A percentile compares a stretch with the other conserved stretches of the same genome.
phyloP scores from a whole-genome alignment of 2,797 vertebrate genomes.

The Fratercula arctica region DNA sequence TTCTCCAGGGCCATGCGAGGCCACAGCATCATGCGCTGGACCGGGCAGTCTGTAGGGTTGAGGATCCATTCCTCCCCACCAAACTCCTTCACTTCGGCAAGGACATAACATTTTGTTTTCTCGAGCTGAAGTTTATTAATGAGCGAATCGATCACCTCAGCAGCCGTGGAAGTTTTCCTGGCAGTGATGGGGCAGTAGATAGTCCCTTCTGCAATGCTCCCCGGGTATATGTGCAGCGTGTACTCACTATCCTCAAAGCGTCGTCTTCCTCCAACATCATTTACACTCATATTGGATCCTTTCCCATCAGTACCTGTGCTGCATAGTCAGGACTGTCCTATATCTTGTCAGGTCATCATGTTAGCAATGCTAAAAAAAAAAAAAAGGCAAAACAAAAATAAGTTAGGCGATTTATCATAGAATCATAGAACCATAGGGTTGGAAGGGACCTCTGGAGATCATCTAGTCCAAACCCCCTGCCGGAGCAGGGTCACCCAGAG shows the following conservation, averaged over 20 bases:
- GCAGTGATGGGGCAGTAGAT: slow-evolving; percentile 96
- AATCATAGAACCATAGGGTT: too few species aligned
- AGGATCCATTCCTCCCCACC: slow-evolving; percentile 99
- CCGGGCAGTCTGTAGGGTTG: slow-evolving; percentile 94
- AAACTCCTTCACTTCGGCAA: slow-evolving; percentile 98
- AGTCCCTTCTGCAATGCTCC: slow-evolving; percentile 91
- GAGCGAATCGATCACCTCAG: slow-evolving; percentile 94
- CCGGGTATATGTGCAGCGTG: slow-evolving; percentile 93
- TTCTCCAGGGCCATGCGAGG: slow-evolving; percentile 95
- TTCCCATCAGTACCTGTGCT: slow-evolving; percentile 88
- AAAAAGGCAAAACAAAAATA: not conserved
- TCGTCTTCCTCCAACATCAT: slow-evolving; percentile 94
- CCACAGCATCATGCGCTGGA: slow-evolving; percentile 99
- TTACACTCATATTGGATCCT: slow-evolving; percentile 93
- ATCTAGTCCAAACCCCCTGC: too few species aligned
- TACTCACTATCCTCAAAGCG: slow-evolving; percentile 95
- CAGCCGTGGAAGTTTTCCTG: slow-evolving; percentile 91
- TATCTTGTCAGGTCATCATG: slow-evolving; percentile 80
- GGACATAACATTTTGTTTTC: slow-evolving; percentile 90
- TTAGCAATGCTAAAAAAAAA: not conserved
- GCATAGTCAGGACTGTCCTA: slow-evolving; percentile 59
- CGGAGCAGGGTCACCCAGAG: too few species aligned
- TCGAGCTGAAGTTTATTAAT: slow-evolving; percentile 91
- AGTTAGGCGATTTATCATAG: not conserved
- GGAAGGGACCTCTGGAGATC: too few species aligned